phyloP scores from a whole-genome alignment of 2,888 invertebrate genomes.

The Acrobasis suavella region DNA sequence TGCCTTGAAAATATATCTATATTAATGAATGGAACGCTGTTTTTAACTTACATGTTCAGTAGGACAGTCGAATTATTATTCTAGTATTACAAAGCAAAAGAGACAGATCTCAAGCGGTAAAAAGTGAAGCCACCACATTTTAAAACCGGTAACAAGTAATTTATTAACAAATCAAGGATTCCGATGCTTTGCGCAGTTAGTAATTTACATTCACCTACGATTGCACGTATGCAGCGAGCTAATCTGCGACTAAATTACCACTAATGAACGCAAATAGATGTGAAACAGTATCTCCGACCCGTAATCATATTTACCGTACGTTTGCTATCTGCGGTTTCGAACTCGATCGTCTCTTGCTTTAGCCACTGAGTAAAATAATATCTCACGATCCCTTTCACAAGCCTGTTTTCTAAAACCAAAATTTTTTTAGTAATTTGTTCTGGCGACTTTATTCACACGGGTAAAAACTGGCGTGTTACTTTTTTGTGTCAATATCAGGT shows the following conservation, averaged over 20 bases:
- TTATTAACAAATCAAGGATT: slow-evolving; percentile 1
- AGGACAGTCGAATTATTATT: too few species aligned
- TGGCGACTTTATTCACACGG: too few species aligned
- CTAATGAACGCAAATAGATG: slow-evolving; percentile 19
- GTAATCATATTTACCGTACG: slow-evolving; percentile 23
- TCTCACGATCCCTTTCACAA: neutral
- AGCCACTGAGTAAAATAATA: neutral
- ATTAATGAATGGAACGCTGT: too few species aligned
- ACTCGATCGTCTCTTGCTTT: neutral
- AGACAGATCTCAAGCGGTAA: too few species aligned
- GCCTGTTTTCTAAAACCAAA: too few species aligned
- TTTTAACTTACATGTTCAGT: too few species aligned
- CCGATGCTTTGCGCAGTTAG: slow-evolving; percentile 2
- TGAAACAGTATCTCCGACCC: slow-evolving; percentile 16
- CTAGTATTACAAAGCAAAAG: too few species aligned
- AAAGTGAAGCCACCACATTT: too few species aligned
- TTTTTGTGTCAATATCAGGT: too few species aligned
- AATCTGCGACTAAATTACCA: slow-evolving; percentile 19
- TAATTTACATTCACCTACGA: slow-evolving; percentile 14
- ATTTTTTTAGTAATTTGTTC: too few species aligned
- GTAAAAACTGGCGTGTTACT: too few species aligned
- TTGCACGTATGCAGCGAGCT: slow-evolving; percentile 15
- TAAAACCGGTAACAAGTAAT: neutral
- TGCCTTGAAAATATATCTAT: too few species aligned
- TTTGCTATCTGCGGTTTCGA: neutral